Conservation (phyloP, 2,888 invertebrate genomes). For the Polydrusus pterygomalis region DNA sequence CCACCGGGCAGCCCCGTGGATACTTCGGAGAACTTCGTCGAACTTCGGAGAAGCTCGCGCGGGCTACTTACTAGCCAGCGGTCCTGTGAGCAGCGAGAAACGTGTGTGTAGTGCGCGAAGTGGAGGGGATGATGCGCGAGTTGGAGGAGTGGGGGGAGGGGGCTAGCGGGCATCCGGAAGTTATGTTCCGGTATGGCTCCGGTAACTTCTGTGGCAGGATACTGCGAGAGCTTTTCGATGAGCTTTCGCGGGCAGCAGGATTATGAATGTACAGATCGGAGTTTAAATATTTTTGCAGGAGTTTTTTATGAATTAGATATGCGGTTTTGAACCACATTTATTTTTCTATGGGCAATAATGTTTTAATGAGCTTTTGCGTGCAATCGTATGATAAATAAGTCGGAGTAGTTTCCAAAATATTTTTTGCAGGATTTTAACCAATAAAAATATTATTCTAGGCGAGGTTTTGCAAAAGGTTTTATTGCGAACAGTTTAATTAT, state of each 20-base stretch:
- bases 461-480: too few relatives aligned
- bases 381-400: too few relatives aligned
- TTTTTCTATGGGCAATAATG: too few relatives aligned
- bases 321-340: too few relatives aligned
- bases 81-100: conserved; percentile 66
- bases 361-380: too few relatives aligned
- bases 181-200: conserved; percentile 65
- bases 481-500: too few relatives aligned
- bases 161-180: conserved; percentile 66
- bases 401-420: too few relatives aligned
- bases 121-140: conserved; percentile 72
- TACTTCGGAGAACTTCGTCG: conserved; percentile 54
- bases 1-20: conserved; percentile 61
- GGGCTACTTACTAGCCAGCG: conserved; percentile 75
- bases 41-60: conserved; percentile 63
- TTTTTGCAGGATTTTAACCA: too few relatives aligned
- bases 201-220: conserved; percentile 58
- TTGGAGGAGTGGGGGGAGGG: conserved; percentile 68
- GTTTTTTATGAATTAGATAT: neutral
- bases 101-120: conserved; percentile 67
- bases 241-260: conserved; percentile 24
- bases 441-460: too few relatives aligned
- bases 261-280: neutral
- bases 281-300: neutral
- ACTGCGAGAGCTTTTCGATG: conserved; percentile 37